Percentiles rank a stretch among this genome's conserved stretches.
Evolutionary conservation across 1,140 invertebrate species (phyloP).

Genomic region (Ooceraea biroi): DNA sequence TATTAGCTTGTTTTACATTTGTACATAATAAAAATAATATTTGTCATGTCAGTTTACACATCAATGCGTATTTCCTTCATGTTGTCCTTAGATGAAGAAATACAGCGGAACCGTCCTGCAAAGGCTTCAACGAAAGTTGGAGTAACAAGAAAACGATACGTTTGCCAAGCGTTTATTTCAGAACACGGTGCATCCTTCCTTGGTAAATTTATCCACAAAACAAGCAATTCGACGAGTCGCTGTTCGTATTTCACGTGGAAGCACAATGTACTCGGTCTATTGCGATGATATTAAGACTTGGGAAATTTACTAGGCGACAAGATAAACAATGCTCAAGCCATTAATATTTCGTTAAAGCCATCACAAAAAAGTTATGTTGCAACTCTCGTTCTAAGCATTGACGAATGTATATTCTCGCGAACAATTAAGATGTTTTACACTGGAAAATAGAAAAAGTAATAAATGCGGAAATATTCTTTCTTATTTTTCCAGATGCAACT

Average conservation of each 20-base stretch:
- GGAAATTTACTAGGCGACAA: constrained; percentile 50
- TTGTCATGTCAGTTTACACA: background rate
- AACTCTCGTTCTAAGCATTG: background rate
- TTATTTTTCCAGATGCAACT: background rate
- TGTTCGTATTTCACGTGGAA: constrained; percentile 59
- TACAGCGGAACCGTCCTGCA: constrained; percentile 14
- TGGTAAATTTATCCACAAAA: constrained; percentile 61
- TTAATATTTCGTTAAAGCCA: constrained; percentile 37
- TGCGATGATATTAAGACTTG: constrained; percentile 52
- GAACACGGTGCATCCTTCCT: constrained; percentile 41
- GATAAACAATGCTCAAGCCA: constrained; percentile 25
- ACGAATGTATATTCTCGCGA: background rate
- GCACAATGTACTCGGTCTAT: constrained; percentile 18
- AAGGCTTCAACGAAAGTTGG: constrained; percentile 49
- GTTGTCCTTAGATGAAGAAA: constrained; percentile 11
- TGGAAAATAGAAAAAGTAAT: background rate
- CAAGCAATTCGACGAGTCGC: constrained; percentile 53
- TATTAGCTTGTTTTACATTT: background rate
- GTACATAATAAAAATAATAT: background rate
- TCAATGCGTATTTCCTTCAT: background rate
- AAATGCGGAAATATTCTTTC: background rate
- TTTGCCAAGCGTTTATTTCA: constrained; percentile 52
- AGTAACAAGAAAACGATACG: constrained; percentile 59
- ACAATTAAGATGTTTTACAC: background rate
- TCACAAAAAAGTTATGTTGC: background rate